These are phyloP conservation scores for Ceratina calcarata DNA, from an alignment of 1,140 invertebrate species.

Conservation along the genomic window DNA sequence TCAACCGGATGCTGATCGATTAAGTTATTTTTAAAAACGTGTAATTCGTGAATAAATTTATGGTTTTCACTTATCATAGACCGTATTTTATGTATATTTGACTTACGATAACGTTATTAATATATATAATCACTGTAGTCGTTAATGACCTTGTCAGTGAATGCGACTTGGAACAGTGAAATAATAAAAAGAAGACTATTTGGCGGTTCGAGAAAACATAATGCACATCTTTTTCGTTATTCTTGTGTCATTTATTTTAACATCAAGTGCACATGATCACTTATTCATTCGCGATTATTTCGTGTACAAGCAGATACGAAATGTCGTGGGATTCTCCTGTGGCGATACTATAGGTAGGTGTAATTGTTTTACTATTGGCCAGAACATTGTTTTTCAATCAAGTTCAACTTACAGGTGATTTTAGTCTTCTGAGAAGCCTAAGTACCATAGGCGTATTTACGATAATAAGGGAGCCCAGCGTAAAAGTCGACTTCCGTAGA, in stretches of 20 bases:
- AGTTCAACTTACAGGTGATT: constrained; percentile 46
- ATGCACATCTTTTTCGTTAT: background rate
- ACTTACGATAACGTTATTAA: too few species aligned
- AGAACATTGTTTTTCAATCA: background rate
- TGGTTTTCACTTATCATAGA: too few species aligned
- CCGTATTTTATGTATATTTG: too few species aligned
- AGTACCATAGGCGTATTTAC: constrained; percentile 60
- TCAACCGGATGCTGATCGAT: too few species aligned
- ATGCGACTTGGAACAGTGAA: too few species aligned
- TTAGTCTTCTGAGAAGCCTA: constrained; percentile 58
- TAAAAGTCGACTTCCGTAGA: constrained; percentile 45
- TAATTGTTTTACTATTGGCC: background rate
- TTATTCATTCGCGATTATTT: constrained; percentile 65
- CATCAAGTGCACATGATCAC: constrained; percentile 33
- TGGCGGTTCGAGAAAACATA: background rate
- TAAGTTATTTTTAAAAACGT: too few species aligned
- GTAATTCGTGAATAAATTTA: too few species aligned
- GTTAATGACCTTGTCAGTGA: too few species aligned
- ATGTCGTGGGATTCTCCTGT: constrained; percentile 68
- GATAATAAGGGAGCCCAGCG: constrained; percentile 41
- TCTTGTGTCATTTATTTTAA: constrained; percentile 5
- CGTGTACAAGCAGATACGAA: constrained; percentile 55
- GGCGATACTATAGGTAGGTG: constrained; percentile 55
- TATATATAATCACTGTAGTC: too few species aligned
- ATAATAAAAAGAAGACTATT: too few species aligned